Evolutionary conservation across 2,888 invertebrate genomes (phyloP).

Genomic region (Tetragonula carbonaria): DNA sequence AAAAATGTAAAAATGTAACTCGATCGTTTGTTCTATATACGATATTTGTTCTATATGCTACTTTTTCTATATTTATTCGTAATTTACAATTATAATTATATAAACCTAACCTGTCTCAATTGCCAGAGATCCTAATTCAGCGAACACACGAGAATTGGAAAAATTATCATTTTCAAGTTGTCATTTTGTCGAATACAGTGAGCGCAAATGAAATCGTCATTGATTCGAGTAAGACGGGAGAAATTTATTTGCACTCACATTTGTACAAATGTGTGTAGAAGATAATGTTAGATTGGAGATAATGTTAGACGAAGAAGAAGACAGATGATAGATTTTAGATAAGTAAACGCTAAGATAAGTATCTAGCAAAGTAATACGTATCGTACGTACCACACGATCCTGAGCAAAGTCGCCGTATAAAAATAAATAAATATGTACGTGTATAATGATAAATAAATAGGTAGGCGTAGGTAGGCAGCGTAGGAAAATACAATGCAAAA

Average conservation of each 20-base stretch:
- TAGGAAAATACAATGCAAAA: neutral
- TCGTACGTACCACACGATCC: conserved; percentile 66
- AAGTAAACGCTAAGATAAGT: too few species aligned
- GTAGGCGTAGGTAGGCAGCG: too few species aligned
- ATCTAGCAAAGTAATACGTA: too few species aligned
- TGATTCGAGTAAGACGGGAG: neutral
- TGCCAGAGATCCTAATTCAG: conserved; percentile 38
- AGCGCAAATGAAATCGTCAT: neutral
- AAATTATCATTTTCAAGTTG: neutral
- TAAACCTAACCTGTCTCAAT: conserved; percentile 25
- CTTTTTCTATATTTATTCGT: too few species aligned
- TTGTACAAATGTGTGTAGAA: neutral
- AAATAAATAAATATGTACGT: neutral
- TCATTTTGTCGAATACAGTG: neutral
- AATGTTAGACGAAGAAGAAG: neutral
- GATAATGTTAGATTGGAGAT: too few species aligned
- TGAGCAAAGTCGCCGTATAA: conserved; percentile 12
- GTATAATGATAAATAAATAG: too few species aligned
- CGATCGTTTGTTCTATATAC: neutral
- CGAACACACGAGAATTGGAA: neutral
- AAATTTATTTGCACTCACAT: conserved; percentile 1
- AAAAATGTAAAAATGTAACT: neutral
- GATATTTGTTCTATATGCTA: neutral
- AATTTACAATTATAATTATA: conserved; percentile 5
- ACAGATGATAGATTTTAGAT: neutral